Base-by-base conservation (phyloP, 2,113 vertebrate species). In the Xiphophorus maculatus region DNA sequence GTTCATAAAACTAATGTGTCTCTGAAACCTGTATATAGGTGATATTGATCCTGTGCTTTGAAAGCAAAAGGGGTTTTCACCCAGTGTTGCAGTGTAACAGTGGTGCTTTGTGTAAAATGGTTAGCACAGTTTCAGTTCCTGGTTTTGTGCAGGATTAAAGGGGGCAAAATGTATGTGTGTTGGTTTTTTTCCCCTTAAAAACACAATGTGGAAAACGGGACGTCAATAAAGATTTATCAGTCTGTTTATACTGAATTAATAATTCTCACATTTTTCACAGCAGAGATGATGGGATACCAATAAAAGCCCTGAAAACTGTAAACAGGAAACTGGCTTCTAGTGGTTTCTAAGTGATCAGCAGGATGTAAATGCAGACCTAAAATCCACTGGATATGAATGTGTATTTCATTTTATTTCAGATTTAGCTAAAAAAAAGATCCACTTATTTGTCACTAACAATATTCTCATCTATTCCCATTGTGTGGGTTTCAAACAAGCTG, bases 1-100 rank as follows among this genome's bases (percentile, higher is more conserved):
- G 77, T 91, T 90, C 83, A 89, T 91, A 91, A 90, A 91, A 79
- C 79, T 72, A 89, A 83, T 82, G 73, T 86, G 81, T 74, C 81
- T 87, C 77, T 87, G 82, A 89, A 89, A 82, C 62, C 83, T 76
- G 65, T 85, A 68, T 90, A 87, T 87, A 86, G 51, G 88, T 70
- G 73, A 76, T 87, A 91, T 91, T 80, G 89, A 90, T 92, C 79
- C 25, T 70, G 65, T 72, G 74, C 79, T 77, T 63, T 80, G 77
- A 74, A 80, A 81, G 82, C 68, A 32, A 73, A 58, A 82, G 82
- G 68, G 80, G 66, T 72, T 88, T 82, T 74, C 74, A 80, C 61
- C 33, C 77, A 75, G 76, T 83, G 74, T 80, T 75, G 58, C 76
- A 73, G 66, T 30, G 74, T 44, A 80, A 76, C 77, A 60, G 82